phyloP scores from a whole-genome alignment of 2,888 invertebrate species.

The Melinopterus prodromus region DNA sequence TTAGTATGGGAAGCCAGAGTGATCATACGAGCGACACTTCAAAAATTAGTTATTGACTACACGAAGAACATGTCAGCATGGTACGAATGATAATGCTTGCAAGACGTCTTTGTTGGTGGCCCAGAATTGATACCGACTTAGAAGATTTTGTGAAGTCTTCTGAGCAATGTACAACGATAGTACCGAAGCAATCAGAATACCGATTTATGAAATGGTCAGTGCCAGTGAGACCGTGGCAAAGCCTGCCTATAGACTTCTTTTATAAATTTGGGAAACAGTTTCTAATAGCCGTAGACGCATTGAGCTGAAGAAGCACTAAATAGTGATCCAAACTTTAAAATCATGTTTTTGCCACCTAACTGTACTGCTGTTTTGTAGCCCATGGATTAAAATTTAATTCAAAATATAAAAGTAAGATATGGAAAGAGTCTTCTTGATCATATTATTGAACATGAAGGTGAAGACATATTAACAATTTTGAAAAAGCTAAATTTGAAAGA shows the following conservation, averaged over 20 bases:
- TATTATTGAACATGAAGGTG: background rate
- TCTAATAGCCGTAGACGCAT: conserved; percentile 41
- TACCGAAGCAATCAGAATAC: background rate
- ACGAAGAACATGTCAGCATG: conserved; percentile 29
- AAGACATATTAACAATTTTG: conserved; percentile 6
- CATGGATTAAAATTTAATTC: conserved; percentile 17
- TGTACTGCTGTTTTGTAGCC: conserved; percentile 11
- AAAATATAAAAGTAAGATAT: conserved; percentile 10
- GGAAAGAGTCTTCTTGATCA: background rate
- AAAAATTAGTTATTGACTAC: background rate
- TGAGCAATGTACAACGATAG: conserved; percentile 23
- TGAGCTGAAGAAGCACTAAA: conserved; percentile 27
- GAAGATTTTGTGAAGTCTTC: conserved; percentile 27
- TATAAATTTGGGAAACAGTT: conserved; percentile 35
- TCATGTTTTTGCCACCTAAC: conserved; percentile 15
- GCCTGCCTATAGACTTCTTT: conserved; percentile 32
- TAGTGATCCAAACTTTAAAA: conserved; percentile 13
- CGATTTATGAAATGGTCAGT: conserved; percentile 14
- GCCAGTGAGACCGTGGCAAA: conserved; percentile 4
- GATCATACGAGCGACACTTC: conserved; percentile 27
- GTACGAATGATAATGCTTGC: conserved; percentile 28
- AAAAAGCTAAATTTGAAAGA: conserved; percentile 13
- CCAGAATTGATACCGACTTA: conserved; percentile 23
- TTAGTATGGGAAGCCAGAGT: conserved; percentile 24
- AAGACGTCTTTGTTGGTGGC: conserved; percentile 23